These are phyloP conservation scores for Theropithecus gelada DNA, from an alignment of 2,113 vertebrate genomes.

Conservation along the genomic window DNA sequence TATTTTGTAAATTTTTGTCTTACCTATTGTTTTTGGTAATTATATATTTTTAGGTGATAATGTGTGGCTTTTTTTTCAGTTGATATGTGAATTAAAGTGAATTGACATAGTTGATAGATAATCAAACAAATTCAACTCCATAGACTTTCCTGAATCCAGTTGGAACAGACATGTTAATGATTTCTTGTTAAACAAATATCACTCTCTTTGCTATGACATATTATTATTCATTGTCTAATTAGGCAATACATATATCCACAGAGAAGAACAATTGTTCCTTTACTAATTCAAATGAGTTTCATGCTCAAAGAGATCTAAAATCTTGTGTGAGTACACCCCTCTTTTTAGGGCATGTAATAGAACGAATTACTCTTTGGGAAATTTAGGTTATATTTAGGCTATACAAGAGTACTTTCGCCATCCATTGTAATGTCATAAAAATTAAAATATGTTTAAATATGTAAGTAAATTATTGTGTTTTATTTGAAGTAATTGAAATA, in stretches of 20 bases:
- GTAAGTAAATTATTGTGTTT: background rate
- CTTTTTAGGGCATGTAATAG: background rate
- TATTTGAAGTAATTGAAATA: background rate
- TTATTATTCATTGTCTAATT: slow-evolving; percentile 80
- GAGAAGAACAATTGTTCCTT: slow-evolving; percentile 58
- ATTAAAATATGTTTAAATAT: background rate
- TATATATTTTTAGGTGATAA: background rate
- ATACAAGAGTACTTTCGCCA: background rate
- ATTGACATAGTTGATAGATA: background rate
- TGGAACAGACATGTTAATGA: slow-evolving; percentile 48
- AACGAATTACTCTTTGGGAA: slow-evolving; percentile 30
- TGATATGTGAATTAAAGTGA: background rate
- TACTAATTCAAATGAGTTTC: slow-evolving; percentile 78
- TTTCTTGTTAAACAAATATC: slow-evolving; percentile 77
- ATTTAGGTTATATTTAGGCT: background rate
- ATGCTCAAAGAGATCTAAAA: slow-evolving; percentile 68
- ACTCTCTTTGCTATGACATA: slow-evolving; percentile 69
- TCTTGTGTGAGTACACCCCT: background rate
- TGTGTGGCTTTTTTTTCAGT: background rate
- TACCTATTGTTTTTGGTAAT: background rate
- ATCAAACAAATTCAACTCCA: background rate
- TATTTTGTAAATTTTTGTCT: background rate
- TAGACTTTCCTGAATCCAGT: slow-evolving; percentile 54
- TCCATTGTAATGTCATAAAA: background rate
- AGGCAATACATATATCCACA: slow-evolving; percentile 67